A percentile compares a stretch with the other conserved stretches of the same genome.
Evolutionary conservation across 2,113 vertebrate species (phyloP).

Genomic region (Dolichotis patagonum): DNA sequence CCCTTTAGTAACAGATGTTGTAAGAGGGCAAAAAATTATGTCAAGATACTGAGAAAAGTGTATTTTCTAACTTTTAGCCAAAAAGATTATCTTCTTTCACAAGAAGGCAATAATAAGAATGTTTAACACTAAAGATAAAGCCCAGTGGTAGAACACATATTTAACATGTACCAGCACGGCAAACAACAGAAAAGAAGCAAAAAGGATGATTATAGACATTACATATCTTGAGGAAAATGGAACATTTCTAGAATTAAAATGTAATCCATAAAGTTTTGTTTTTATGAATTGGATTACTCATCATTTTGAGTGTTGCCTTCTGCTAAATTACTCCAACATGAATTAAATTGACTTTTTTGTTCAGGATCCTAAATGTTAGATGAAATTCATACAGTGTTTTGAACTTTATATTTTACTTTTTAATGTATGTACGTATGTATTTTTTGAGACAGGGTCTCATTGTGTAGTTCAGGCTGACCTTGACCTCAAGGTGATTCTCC

Average conservation of each 20-base stretch:
- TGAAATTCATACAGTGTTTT: conserved; percentile 69
- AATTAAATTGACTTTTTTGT: conserved; percentile 57
- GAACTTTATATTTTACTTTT: background rate
- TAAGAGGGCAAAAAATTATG: background rate
- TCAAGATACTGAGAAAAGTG: background rate
- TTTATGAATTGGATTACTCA: conserved; percentile 73
- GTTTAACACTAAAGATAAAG: background rate
- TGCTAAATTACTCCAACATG: conserved; percentile 62
- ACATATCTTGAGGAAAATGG: conserved; percentile 20
- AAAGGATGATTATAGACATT: background rate
- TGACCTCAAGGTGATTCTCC: background rate
- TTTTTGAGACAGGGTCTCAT: background rate
- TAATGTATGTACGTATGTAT: background rate
- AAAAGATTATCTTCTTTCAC: background rate
- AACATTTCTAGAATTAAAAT: conserved; percentile 61
- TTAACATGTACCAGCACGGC: background rate
- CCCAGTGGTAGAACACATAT: background rate
- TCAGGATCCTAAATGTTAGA: conserved; percentile 63
- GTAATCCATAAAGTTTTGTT: conserved; percentile 43
- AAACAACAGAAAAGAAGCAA: background rate
- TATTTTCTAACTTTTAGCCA: background rate
- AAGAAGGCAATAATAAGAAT: background rate
- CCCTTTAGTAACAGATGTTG: background rate
- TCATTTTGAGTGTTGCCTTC: conserved; percentile 66
- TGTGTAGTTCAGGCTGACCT: background rate